Percentiles rank a stretch among this genome's conserved stretches.
These are phyloP conservation scores for Sebastes minor DNA, from an alignment of 2,797 vertebrate genomes.

Conservation along the genomic window DNA sequence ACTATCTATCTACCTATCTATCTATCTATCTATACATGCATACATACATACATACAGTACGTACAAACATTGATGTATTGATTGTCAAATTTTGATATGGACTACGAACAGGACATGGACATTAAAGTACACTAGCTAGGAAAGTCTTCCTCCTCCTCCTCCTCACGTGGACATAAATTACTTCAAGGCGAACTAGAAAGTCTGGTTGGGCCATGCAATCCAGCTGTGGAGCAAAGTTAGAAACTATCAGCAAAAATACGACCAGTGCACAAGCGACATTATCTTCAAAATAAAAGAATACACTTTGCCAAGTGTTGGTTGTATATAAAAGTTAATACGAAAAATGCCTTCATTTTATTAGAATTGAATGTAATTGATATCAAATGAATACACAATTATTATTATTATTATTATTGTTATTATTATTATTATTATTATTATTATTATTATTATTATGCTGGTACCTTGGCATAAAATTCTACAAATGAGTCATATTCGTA, in stretches of 20 bases:
- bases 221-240: conserved; percentile 47
- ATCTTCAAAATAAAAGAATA: conserved; percentile 57
- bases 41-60: background rate
- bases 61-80: background rate
- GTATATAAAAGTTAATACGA: background rate
- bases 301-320: background rate
- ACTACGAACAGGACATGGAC: background rate
- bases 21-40: too few relatives aligned
- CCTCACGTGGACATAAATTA: background rate
- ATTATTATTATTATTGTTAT: background rate
- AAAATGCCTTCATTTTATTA: background rate
- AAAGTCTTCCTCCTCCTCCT: background rate
- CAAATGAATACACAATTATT: background rate
- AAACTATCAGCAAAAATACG: background rate
- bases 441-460: too few relatives aligned
- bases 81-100: background rate
- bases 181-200: conserved; percentile 57
- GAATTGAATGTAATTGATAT: background rate
- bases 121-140: background rate
- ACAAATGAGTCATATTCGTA: too few relatives aligned
- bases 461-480: background rate
- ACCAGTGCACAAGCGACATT: rapidly evolving
- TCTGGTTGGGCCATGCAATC: conserved; percentile 67
- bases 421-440: too few relatives aligned
- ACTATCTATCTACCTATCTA: too few relatives aligned